Conservation (phyloP, 2,888 invertebrate species). For the Pammene aurita region DNA sequence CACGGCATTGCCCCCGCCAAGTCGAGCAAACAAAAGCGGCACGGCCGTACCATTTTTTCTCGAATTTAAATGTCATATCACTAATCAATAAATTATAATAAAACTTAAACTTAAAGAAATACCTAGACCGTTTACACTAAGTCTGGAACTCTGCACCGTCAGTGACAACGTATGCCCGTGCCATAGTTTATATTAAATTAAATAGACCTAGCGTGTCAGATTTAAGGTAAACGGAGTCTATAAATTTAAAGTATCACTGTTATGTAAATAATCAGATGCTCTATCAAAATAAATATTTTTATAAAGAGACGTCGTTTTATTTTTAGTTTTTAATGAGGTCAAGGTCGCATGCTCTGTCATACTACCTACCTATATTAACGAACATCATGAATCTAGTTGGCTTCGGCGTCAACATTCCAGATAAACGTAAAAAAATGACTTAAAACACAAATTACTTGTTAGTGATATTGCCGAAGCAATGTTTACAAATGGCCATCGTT, state of each 20-base stretch:
- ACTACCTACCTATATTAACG: too few species aligned
- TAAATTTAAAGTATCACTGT: constrained; percentile 8
- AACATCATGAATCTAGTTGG: constrained; percentile 15
- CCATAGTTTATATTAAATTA: too few species aligned
- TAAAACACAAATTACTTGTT: neutral
- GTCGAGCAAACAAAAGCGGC: too few species aligned
- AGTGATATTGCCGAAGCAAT: neutral
- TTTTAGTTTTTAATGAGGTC: neutral
- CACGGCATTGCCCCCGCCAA: too few species aligned
- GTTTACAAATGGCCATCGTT: constrained; percentile 22
- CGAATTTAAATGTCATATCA: constrained; percentile 1
- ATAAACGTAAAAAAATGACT: neutral
- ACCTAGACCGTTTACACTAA: too few species aligned
- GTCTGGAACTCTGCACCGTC: too few species aligned
- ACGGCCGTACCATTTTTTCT: too few species aligned
- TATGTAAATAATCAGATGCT: constrained; percentile 18
- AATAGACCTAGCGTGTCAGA: too few species aligned
- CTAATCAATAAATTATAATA: neutral
- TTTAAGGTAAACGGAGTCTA: neutral
- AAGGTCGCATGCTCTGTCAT: too few species aligned
- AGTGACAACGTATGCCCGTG: too few species aligned
- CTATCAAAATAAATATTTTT: constrained; percentile 17
- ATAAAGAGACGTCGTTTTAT: constrained; percentile 1
- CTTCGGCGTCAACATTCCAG: constrained; percentile 15
- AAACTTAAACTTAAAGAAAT: neutral